phyloP scores from a whole-genome alignment of 2,113 vertebrate genomes.

The Cisticola juncidis region DNA sequence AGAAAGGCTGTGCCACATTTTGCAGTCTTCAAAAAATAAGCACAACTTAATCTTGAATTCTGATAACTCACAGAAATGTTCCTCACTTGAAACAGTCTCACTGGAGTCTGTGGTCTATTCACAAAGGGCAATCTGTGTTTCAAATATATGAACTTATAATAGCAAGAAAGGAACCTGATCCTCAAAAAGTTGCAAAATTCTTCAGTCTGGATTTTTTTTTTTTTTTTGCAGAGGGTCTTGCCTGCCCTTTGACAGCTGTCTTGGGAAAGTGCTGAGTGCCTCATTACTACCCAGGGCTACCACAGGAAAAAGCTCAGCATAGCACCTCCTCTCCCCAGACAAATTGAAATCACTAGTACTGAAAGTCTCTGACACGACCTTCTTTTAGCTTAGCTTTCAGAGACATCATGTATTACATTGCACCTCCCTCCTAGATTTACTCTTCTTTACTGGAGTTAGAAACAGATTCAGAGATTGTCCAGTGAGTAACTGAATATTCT shows the following conservation, averaged over 20 bases:
- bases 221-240: fast-evolving
- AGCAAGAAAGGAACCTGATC: neutral
- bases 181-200: neutral
- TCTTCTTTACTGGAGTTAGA: neutral
- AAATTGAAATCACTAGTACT: neutral
- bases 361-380: neutral
- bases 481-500: neutral
- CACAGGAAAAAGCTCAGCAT: neutral
- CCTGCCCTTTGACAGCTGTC: neutral
- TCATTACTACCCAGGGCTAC: neutral
- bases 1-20: neutral
- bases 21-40: neutral
- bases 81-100: neutral
- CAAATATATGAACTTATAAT: neutral
- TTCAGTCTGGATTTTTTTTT: neutral
- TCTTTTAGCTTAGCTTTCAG: neutral
- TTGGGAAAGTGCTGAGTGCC: neutral
- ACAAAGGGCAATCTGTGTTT: neutral
- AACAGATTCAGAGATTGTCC: neutral
- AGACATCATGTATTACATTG: neutral
- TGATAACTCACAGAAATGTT: neutral
- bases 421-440: neutral
- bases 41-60: neutral
- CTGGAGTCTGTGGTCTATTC: neutral
- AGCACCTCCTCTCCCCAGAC: neutral